Base-by-base conservation (phyloP, 2,888 invertebrate genomes). In the Anarsia innoxiella region DNA sequence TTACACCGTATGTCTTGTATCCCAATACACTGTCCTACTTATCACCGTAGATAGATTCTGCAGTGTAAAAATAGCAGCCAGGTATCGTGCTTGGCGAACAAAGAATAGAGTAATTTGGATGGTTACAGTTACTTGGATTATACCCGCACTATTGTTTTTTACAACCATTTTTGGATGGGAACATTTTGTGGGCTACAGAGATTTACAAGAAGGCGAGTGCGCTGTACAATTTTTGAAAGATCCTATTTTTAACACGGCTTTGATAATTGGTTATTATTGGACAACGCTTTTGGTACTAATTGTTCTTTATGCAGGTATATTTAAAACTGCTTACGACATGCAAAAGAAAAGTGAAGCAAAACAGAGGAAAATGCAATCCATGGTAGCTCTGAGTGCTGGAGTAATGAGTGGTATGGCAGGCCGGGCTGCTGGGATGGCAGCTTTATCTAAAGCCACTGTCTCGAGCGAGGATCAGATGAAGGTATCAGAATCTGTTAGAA, bases 131-230 rank as follows among this genome's bases (percentile, higher is more conserved):
- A 97, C 97, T 0, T 99, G 98, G 98, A 93, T 97, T 37, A 93
- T 99, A 53, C 99, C 99, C 31, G 94, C 96, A 1, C 82, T 97
- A 40, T 86, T 99, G 6, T 99, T 99, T 79, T 99, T 99, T 77
- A 96, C 96, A 49, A 96, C 97, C 45, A 99, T 99, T 51, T 97
- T 99, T 65, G 99, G 99, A 28, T 99, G 99, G 97, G 98, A 98
- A 66, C 96, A 97, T 71, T 99, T 99, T 64, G 93, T 96, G 30
- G 98, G 98, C 12, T 93, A 92, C 62, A 87, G 97, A 42, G 95
- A 97, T 55, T 86, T 97, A 36, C 83, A 90, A 53, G 93, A 94
- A 9, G 94, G 94, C 1, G 92, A 95, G 74, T 99, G 98, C 67
- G 93, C 95, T 39, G 98, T 99, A 10, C 98, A 99, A 77, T 99